Evolutionary conservation across 2,113 vertebrate genomes (phyloP).

Genomic region (Onychostoma macrolepis): DNA sequence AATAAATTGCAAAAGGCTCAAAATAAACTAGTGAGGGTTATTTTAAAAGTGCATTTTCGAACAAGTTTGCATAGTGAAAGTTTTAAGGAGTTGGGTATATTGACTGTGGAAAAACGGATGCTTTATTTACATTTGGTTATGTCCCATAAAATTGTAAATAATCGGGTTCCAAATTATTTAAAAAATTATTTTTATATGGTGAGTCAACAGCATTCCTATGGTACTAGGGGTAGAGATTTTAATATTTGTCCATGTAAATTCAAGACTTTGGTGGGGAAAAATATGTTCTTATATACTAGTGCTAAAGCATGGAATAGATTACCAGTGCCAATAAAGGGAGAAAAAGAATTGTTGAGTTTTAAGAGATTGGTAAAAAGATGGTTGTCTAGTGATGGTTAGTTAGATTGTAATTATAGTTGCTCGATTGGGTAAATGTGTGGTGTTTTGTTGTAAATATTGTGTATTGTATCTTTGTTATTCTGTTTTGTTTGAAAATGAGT

Average conservation of each 20-base stretch:
- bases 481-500: no score
- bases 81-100: not conserved
- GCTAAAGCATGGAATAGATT: not conserved
- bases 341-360: not conserved
- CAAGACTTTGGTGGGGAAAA: no score
- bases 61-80: not conserved
- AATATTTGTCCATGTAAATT: no score
- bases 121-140: not conserved
- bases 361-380: not conserved
- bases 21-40: no score
- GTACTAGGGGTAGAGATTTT: not conserved
- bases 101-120: not conserved
- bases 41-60: no score
- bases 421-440: no score
- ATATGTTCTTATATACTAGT: no score
- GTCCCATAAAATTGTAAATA: not conserved
- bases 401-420: no score
- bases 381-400: no score
- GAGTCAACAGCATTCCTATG: not conserved
- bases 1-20: no score
- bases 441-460: no score
- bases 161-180: not conserved
- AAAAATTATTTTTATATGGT: not conserved
- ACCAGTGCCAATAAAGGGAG: not conserved
- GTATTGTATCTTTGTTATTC: no score